Evolutionary conservation across 2,888 invertebrate species (phyloP).

Genomic region (Podabrus alpinus): DNA sequence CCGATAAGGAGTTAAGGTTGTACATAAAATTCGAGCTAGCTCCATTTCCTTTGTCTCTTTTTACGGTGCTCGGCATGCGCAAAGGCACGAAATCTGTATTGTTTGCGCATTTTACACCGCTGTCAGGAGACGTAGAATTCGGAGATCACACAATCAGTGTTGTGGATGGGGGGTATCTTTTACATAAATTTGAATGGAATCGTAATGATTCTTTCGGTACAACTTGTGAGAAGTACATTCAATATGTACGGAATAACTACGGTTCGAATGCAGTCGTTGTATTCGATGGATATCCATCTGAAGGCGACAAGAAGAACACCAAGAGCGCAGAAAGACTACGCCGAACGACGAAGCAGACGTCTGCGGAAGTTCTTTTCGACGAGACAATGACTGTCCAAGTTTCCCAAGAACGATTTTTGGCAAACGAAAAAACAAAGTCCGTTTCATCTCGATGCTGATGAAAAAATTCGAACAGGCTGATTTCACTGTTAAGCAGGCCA

Average conservation of each 20-base stretch:
- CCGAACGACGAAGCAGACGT: slow-evolving; percentile 23
- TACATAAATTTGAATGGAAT: slow-evolving; percentile 42
- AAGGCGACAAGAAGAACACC: slow-evolving; percentile 19
- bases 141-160: slow-evolving; percentile 30
- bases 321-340: slow-evolving; percentile 37
- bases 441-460: slow-evolving; percentile 34
- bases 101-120: slow-evolving; percentile 22
- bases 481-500: too few species aligned
- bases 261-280: slow-evolving; percentile 30
- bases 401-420: slow-evolving; percentile 37
- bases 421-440: slow-evolving; percentile 33
- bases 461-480: too few species aligned
- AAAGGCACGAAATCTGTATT: slow-evolving; percentile 34
- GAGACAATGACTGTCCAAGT: slow-evolving; percentile 17
- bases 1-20: slow-evolving; percentile 36
- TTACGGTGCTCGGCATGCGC: slow-evolving; percentile 32
- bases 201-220: slow-evolving; percentile 25
- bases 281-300: slow-evolving; percentile 38
- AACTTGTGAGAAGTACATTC: slow-evolving; percentile 36
- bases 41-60: slow-evolving; percentile 33
- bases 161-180: slow-evolving; percentile 42
- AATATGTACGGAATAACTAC: slow-evolving; percentile 35
- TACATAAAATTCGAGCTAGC: slow-evolving; percentile 36
- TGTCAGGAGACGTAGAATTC: slow-evolving; percentile 17
- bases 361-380: slow-evolving; percentile 31